Base-by-base conservation (phyloP, 2,797 vertebrate species). In the Odontamblyopus rebecca region DNA sequence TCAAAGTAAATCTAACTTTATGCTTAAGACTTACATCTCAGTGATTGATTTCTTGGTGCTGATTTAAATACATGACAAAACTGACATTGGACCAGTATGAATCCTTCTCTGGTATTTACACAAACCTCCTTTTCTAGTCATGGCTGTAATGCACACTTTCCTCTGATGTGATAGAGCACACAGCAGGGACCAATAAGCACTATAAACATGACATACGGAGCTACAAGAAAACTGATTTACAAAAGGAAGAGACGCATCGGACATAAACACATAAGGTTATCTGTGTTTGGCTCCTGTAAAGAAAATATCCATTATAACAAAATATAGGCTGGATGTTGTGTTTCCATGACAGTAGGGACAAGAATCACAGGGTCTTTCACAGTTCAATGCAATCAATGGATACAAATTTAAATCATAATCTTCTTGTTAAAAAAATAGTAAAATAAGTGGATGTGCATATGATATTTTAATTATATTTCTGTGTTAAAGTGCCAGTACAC, bases 181-280 rank as follows among this genome's bases (percentile, higher is more conserved):
- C 79, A 63, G 77, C 59, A 26, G 85, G 80, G 85, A 86, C 77
- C 74, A 80, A 86, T 85, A 89, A 74, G 68, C 80, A 83, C 69
- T 13, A 79, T 76, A 80, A 83, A 88, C 78, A 80, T 82, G 70
- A 85, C 71, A 70, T 76, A 70, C 16, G 35, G 67, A 67, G 44
- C 68, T 69, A 48, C 44, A 48, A 77, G 75, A 86, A 81, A 86
- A 83, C 75, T 60, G 65, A 72, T 76, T 86, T 54, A 19, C 67
- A 74, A 73, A 68, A 68, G 65, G 57, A 80, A 78, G 78, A 80
- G 69, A 54, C 0, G 44, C 44, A 48, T 13, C 13, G 3, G 3
- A 48, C 44, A 48, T 51, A 19, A 18, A 51, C 6, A 19, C 18
- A 18, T 53, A 53, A 53, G 51, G 18, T n/a, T 53, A 19, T n/a